Base-by-base conservation (phyloP, 2,113 vertebrate species). In the Engraulis encrasicolus region DNA sequence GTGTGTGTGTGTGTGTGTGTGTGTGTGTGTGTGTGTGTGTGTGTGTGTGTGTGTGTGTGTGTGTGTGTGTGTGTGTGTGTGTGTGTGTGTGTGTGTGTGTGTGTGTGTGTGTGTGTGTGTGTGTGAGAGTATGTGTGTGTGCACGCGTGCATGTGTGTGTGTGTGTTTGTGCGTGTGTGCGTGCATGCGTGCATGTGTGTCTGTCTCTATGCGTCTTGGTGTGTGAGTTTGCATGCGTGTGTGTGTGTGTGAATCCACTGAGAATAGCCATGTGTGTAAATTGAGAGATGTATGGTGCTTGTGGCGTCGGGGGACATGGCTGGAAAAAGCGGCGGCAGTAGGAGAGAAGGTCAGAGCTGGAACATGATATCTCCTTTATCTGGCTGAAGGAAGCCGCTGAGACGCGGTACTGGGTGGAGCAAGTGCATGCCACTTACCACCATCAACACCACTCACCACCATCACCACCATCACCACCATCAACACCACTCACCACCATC, bases 321-420 rank as follows among this genome's bases (percentile, higher is more conserved):
- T 80, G 66, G 6, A 18, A 71, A 20, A 71, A 23, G 12, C 66
- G 15, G n/a, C n/a, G n/a, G n/a, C n/a, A n/a, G n/a, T n/a, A n/a
- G 40, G 40, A 6, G 1, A 23, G 6, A 52, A 83, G 23, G 23
- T 83, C 50, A 54, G 34, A 34, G 31, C 27, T 74, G 27, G 58
- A 74, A 31, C 48, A 77, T 50, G 78, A 48, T 48, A 50, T 34
- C 2, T 52, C 38, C 48, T 84, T 80, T 34, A 66, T 84, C 61
- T 74, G 66, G 66, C 4, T n/a, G n/a, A n/a, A n/a, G n/a, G 27
- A 36, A 74, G 66, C 58, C 58, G 1, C 58, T 27, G 58, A 61
- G 58, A 20, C 58, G 11, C 58, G n/a, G n/a, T n/a, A 0, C 11
- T 20, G n/a, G 58, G 58, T n/a, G 66, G 23, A 74, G 66, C 9